phyloP scores from a whole-genome alignment of 2,797 vertebrate genomes.

The Agapornis canus region DNA sequence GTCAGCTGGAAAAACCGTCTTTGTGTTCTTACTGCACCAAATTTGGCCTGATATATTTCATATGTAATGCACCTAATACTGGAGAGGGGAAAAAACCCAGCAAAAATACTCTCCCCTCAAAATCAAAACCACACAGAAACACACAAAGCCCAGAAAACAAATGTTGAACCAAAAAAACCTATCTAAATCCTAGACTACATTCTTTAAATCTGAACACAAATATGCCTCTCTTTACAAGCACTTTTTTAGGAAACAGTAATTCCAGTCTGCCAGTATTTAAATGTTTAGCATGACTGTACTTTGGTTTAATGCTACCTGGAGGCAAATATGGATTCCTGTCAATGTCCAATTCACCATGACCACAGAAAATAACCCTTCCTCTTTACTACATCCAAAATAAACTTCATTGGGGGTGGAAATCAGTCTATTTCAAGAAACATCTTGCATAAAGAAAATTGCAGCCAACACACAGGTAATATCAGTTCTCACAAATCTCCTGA shows the following conservation, averaged over 20 bases:
- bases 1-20: not conserved
- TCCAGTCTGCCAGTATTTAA: not conserved
- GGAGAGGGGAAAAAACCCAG: not conserved
- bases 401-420: not conserved
- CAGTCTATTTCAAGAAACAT: not conserved
- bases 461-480: not conserved
- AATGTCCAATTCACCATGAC: not conserved
- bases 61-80: not conserved
- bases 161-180: not conserved
- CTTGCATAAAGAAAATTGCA: not conserved
- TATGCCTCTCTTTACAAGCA: not conserved
- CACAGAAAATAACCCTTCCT: not conserved
- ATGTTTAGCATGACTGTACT: not conserved
- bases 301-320: conserved; percentile 24
- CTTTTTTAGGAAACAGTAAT: not conserved
- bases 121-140: not conserved
- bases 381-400: conserved; percentile 20
- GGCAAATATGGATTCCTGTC: conserved; percentile 17
- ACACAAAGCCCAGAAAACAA: not conserved
- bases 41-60: not conserved
- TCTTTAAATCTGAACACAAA: not conserved
- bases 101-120: not conserved
- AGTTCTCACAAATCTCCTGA: not conserved
- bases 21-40: not conserved
- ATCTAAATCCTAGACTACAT: not conserved